Evolutionary conservation across 2,888 invertebrate species (phyloP), one percentile per base, ranked within the genome.

Genomic region (Agrilus biguttatus): DNA sequence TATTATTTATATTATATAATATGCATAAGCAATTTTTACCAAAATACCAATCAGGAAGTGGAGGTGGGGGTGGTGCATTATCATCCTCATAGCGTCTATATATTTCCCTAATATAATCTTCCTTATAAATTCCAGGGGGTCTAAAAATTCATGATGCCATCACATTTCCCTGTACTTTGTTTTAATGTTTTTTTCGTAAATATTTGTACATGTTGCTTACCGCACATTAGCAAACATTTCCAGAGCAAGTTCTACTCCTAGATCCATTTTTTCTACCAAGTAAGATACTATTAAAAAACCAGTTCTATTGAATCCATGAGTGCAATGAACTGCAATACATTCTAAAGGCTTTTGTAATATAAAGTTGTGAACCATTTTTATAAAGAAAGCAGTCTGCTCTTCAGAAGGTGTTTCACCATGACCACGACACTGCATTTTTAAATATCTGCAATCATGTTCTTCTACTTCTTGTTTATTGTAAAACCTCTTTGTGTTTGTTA

Each of bases 231-330:
- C 75, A 67, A 95, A 96, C 56, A 78, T 78, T 34, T 70, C 71
- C 6, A 95, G 61, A 0, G 91, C 93, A 3, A 85, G 83, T 50
- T 88, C 90, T 1, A 95, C 75, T 56, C 84, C 82, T 67, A 81
- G 88, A 53, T 86, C 86, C 57, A 83, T 70, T 47, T 78, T 78
- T 58, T 89, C 84, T 5, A 95, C 86, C 65, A 98, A 75, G 65
- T 87, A 99, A 0, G 92, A 83, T 21, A 83, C 79, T 40, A 99
- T 84, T 6, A 98, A 71, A 60, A 97, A 99, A 0, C 98, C 98
- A 7, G 96, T 96, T 53, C 98, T 74, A 64, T 99, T 99, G 65
- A 97, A 98, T 1, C 98, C 98, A 66, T 99, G 98, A 0, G 98
- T 96, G 59, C 95, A 96, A 62, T 95, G 95, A 7, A 96, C 82